Evolutionary conservation across 2,113 vertebrate genomes (phyloP).

Genomic region (Poecilia latipinna): DNA sequence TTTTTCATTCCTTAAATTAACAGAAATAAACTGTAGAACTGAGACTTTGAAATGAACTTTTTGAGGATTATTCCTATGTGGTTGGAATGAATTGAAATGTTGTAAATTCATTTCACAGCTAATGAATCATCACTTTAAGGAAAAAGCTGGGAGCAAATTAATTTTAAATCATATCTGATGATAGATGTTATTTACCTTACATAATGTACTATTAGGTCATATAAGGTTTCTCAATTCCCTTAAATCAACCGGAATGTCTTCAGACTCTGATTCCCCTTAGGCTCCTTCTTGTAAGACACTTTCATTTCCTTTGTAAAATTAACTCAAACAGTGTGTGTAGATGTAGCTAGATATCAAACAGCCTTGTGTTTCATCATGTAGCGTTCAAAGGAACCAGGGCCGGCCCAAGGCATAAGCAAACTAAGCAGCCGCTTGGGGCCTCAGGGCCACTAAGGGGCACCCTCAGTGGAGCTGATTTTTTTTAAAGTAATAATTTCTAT

Average conservation of each 20-base stretch:
- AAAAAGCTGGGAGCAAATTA: neutral
- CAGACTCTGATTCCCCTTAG: neutral
- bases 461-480: too few relatives aligned
- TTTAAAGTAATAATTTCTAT: too few relatives aligned
- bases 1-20: neutral
- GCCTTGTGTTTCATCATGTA: neutral
- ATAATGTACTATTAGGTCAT: neutral
- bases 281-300: neutral
- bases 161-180: neutral
- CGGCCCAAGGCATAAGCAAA: too few relatives aligned
- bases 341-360: neutral
- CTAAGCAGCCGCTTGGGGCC: too few relatives aligned
- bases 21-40: neutral
- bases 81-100: neutral
- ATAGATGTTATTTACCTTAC: neutral
- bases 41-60: neutral
- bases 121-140: neutral
- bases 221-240: constrained; percentile 9
- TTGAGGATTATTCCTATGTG: neutral
- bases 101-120: neutral
- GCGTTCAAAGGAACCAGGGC: neutral
- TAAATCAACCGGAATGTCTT: neutral
- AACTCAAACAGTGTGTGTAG: neutral
- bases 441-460: too few relatives aligned
- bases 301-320: constrained; percentile 1